Evolutionary conservation across 53 echinoderm and acorn worm species (phyloP), one percentile per base, ranked within the genome.

Genomic region (Luidia sarsii): DNA sequence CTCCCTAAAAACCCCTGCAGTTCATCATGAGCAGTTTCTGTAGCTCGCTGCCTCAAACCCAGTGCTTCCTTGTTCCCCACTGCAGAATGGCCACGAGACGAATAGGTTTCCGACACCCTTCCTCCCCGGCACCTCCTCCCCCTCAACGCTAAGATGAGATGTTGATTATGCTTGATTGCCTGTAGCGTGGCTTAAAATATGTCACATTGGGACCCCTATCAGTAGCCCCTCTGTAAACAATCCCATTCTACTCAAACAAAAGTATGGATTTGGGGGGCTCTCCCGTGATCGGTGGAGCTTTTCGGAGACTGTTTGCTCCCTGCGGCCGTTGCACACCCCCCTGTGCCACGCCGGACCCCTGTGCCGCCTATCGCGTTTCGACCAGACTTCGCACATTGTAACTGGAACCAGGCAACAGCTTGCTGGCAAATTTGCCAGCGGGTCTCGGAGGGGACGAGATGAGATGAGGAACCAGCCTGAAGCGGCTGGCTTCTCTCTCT

Each of bases 391-490:
- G 55, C 55, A 54, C 68, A 57, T 82, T 82, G 82, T 82, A 82
- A 82, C 67, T 68, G 39, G 59, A 82, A 67, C 62, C 63, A 68
- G 82, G 67, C 82, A 82, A 82, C 82, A 82, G 82, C 82, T 82
- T 82, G 82, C 72, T 72, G 39, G 72, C 56, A 72, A 72, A 72
- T 72, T 72, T 72, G 72, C 72, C 56, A 29, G 37, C 24, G 72
- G 72, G 54, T 55, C 56, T 55, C 56, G n/a, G 14, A 33, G 43
- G 53, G 46, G 22, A 19, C 66, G 57, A 66, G 67, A 75, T 19
- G 67, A 67, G 53, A 75, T 56, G 85, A 85, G 64, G 75, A 75
- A 85, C 53, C 48, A 64, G 68, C 49, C 48, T 3, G 16, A 18
- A 68, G 68, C 32, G 0, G 10, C 48, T 30, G 32, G n/a, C 54